Evolutionary conservation across 2,888 invertebrate species (phyloP).

Genomic region (Tipula unca): DNA sequence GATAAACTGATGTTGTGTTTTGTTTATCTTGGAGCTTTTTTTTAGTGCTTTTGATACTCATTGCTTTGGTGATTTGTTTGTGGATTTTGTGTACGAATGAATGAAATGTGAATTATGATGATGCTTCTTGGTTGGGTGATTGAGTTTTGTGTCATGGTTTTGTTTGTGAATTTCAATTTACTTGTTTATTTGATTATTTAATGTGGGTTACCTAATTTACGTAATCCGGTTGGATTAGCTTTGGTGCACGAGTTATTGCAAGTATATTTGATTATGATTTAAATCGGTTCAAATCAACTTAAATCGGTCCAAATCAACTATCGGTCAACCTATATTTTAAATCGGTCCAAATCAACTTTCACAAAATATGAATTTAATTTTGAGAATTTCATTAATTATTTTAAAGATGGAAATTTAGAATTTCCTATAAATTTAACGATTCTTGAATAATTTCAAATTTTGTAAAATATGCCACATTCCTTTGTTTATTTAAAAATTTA

Average conservation of each 20-base stretch:
- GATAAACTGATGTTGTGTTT: slow-evolving; percentile 8
- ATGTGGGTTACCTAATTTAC: background rate
- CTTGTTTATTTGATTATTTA: background rate
- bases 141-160: background rate
- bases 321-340: no score
- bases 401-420: no score
- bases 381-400: no score
- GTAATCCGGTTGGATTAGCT: background rate
- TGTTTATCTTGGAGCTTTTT: background rate
- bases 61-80: slow-evolving; percentile 4
- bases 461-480: no score
- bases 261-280: background rate
- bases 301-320: no score
- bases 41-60: slow-evolving; percentile 14
- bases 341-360: no score
- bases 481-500: no score
- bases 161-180: background rate
- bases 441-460: no score
- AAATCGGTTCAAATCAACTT: no score
- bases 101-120: background rate
- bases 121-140: background rate
- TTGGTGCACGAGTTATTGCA: background rate
- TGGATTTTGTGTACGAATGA: background rate
- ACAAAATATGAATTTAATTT: no score
- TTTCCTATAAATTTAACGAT: no score